phyloP scores from a whole-genome alignment of 2,797 vertebrate genomes.

The Pelochelys cantorii region DNA sequence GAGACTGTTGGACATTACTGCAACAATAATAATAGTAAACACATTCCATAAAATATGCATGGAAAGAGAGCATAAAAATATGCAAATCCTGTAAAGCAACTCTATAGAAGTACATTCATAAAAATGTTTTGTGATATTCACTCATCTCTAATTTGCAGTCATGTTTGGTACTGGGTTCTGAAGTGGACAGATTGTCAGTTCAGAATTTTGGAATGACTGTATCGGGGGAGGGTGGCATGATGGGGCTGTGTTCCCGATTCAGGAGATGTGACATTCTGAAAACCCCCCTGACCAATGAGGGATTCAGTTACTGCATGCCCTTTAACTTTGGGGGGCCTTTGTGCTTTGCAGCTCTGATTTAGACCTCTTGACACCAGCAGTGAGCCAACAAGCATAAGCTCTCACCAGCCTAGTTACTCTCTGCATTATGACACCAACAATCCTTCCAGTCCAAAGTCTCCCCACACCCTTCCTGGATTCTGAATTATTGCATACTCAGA shows the following conservation, averaged over 20 bases:
- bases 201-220: not conserved
- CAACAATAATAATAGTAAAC: not conserved
- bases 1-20: not conserved
- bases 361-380: not conserved
- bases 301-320: not conserved
- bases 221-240: accelerated
- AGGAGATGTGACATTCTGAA: not conserved
- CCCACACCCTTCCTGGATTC: not conserved
- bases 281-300: not conserved
- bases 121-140: not conserved
- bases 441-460: not conserved
- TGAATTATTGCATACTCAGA: not conserved
- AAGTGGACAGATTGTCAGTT: not conserved
- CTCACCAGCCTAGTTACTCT: not conserved
- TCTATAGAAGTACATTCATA: not conserved
- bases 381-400: not conserved
- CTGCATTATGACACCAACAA: not conserved
- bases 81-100: not conserved
- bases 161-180: not conserved
- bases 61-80: not conserved
- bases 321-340: not conserved
- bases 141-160: not conserved
- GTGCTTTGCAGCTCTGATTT: not conserved
- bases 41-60: not conserved
- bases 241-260: not conserved